A percentile compares a stretch with the other conserved stretches of the same genome.
Conservation (phyloP, 2,113 vertebrate species). For the Microcebus griseorufus region DNA sequence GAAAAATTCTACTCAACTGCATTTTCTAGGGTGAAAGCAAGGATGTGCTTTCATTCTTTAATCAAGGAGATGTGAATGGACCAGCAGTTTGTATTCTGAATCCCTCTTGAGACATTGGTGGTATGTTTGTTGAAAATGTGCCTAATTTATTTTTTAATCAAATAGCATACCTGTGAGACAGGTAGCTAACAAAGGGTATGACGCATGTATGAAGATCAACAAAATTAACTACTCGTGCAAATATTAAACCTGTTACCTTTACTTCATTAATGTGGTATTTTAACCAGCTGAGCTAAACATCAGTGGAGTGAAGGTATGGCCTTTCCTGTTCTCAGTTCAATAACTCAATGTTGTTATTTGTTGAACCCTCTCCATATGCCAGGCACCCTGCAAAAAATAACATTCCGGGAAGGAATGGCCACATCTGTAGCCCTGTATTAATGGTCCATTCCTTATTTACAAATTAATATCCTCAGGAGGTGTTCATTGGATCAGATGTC, state of each 20-base stretch:
- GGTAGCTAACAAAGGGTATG: background rate
- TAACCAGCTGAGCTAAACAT: background rate
- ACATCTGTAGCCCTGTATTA: background rate
- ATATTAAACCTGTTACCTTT: background rate
- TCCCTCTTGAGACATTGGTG: background rate
- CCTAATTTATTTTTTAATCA: conserved; percentile 27
- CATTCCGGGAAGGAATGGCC: background rate
- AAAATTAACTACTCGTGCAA: background rate
- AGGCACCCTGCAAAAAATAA: background rate
- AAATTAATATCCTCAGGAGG: conserved; percentile 29
- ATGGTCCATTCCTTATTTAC: conserved; percentile 27
- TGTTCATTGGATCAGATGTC: conserved; percentile 17
- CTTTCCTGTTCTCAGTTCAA: conserved; percentile 10
- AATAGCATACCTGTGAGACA: background rate
- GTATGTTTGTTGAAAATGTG: background rate
- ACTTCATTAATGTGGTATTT: background rate
- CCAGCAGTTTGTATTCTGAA: background rate
- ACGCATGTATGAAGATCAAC: background rate
- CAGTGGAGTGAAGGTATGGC: background rate
- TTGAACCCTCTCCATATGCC: background rate
- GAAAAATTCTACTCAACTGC: background rate
- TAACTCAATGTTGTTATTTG: background rate
- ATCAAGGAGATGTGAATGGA: background rate
- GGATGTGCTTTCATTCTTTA: background rate
- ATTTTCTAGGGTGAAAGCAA: background rate